phyloP scores from a whole-genome alignment of 2,113 vertebrate genomes.

The Mobula birostris region DNA sequence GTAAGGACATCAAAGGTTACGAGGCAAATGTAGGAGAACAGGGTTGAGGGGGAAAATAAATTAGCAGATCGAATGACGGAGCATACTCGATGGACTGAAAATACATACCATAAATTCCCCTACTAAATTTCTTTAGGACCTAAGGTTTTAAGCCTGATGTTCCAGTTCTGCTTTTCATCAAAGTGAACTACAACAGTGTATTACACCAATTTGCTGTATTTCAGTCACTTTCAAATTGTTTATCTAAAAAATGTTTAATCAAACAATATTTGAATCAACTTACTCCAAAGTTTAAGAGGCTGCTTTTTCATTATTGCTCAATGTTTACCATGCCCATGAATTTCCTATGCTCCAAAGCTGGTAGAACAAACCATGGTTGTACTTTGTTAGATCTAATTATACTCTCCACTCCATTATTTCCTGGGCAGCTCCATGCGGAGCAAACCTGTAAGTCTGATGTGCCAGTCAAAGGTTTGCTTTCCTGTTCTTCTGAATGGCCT shows the following conservation, averaged over 20 bases:
- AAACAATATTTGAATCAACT: background rate
- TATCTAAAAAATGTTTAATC: background rate
- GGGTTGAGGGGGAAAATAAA: too few relatives aligned
- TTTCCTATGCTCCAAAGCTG: background rate
- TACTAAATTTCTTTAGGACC: background rate
- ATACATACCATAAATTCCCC: background rate
- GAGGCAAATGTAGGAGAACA: too few relatives aligned
- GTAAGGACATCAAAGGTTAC: too few relatives aligned
- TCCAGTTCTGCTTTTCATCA: background rate
- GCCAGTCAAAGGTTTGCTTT: background rate
- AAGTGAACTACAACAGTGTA: background rate
- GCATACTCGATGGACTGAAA: background rate
- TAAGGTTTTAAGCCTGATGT: background rate
- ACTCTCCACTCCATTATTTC: background rate
- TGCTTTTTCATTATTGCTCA: background rate
- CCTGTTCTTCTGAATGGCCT: background rate
- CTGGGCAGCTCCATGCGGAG: background rate
- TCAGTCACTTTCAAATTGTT: background rate
- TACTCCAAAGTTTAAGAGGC: background rate
- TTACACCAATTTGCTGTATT: background rate
- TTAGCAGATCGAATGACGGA: too few relatives aligned
- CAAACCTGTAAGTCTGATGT: background rate
- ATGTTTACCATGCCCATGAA: background rate
- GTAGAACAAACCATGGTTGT: background rate
- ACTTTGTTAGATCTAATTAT: background rate